Percentiles rank a stretch among this genome's conserved stretches.
Conservation (phyloP, 2,888 invertebrate species). For the Drosophila mercatorum region DNA sequence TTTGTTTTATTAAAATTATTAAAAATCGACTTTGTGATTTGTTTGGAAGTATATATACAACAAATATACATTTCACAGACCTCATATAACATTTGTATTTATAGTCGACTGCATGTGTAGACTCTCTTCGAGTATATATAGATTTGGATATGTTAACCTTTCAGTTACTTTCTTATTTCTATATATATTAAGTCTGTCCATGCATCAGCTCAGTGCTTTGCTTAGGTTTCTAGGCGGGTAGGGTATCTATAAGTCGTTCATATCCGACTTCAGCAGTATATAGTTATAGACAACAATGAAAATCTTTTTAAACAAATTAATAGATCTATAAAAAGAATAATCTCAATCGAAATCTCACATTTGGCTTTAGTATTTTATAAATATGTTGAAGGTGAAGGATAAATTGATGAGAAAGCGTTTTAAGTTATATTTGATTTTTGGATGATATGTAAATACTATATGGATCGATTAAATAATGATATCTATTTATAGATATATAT, state of each 20-base stretch:
- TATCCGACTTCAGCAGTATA: background rate
- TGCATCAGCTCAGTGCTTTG: background rate
- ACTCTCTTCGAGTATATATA: background rate
- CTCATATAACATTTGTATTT: background rate
- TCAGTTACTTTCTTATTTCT: background rate
- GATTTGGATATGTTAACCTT: background rate
- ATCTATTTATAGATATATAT: background rate
- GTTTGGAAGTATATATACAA: too few relatives aligned
- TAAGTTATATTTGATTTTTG: background rate
- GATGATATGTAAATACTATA: background rate
- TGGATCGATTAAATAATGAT: background rate
- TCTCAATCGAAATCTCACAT: background rate
- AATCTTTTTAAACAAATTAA: background rate
- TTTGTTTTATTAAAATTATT: too few relatives aligned
- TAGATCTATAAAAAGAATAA: slow-evolving; percentile 2
- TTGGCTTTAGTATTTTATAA: background rate
- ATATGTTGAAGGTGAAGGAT: too few relatives aligned
- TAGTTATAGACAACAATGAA: background rate
- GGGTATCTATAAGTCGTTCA: background rate
- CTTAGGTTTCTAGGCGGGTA: background rate
- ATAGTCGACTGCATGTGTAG: too few relatives aligned
- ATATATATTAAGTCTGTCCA: background rate
- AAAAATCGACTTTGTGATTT: too few relatives aligned
- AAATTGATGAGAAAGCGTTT: background rate
- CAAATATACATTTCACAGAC: background rate